Percentiles rank a stretch among this genome's conserved stretches.
These are phyloP conservation scores for Ornithorhynchus anatinus DNA, from an alignment of 2,113 vertebrate species.

Conservation along the genomic window DNA sequence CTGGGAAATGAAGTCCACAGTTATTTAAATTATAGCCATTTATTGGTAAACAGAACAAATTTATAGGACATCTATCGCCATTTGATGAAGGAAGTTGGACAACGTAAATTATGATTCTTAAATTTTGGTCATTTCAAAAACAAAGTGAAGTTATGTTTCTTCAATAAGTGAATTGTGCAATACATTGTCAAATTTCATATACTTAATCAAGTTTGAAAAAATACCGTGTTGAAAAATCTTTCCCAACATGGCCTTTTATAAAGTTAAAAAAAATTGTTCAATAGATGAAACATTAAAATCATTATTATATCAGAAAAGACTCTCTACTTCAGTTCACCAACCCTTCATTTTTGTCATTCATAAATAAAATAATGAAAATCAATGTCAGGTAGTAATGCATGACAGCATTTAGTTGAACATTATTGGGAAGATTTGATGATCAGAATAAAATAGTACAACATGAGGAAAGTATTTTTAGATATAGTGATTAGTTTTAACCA, in stretches of 20 bases:
- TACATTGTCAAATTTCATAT: too few relatives aligned
- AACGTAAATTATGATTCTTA: neutral
- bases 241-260: too few relatives aligned
- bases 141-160: constrained; percentile 5
- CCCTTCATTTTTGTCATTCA: constrained; percentile 27
- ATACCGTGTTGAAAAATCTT: too few relatives aligned
- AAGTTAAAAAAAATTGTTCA: neutral
- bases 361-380: neutral
- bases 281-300: neutral
- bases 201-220: too few relatives aligned
- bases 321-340: neutral
- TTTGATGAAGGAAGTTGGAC: neutral
- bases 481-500: too few relatives aligned
- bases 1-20: constrained; percentile 32
- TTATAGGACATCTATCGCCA: neutral
- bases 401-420: constrained; percentile 7
- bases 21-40: constrained; percentile 45
- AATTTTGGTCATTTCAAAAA: too few relatives aligned
- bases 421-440: neutral
- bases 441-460: neutral
- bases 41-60: constrained; percentile 30
- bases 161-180: too few relatives aligned
- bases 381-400: too few relatives aligned
- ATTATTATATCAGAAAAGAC: neutral
- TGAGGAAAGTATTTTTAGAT: neutral